Percentiles rank a stretch among this genome's conserved stretches.
Conservation (phyloP, 2,113 vertebrate species). For the Percopsis transmontana region DNA sequence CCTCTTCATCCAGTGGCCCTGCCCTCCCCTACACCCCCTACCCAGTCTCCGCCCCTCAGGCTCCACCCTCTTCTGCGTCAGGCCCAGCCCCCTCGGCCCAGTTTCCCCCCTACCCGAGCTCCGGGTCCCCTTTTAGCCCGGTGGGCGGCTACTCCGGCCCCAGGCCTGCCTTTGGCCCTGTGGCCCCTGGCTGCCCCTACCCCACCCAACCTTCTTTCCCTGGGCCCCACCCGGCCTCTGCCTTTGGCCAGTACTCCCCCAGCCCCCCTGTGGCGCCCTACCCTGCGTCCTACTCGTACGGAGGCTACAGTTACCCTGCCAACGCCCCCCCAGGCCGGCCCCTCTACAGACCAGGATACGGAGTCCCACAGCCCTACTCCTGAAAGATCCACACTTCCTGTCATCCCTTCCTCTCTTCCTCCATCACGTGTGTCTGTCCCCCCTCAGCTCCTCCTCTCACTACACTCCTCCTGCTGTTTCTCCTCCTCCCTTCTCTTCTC, state of each 20-base stretch:
- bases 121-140: conserved; percentile 50
- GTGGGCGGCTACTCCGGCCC: conserved; percentile 65
- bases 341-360: conserved; percentile 75
- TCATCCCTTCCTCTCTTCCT: conserved; percentile 17
- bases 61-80: conserved; percentile 48
- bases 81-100: conserved; percentile 39
- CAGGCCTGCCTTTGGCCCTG: conserved; percentile 67
- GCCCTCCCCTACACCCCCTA: conserved; percentile 70
- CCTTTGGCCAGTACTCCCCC: conserved; percentile 75
- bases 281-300: conserved; percentile 70
- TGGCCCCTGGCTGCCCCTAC: conserved; percentile 69
- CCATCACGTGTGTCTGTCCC: background rate
- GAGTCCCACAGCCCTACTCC: conserved; percentile 78
- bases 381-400: conserved; percentile 58
- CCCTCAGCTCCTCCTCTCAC: background rate
- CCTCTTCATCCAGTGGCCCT: conserved; percentile 19
- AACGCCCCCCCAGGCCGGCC: conserved; percentile 74
- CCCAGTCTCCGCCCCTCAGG: conserved; percentile 40
- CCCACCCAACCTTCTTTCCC: conserved; percentile 73
- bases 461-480: background rate
- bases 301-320: conserved; percentile 74
- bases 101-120: conserved; percentile 71
- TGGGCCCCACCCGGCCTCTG: conserved; percentile 66
- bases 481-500: background rate
- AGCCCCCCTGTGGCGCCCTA: conserved; percentile 55